Evolutionary conservation across 1,140 invertebrate genomes (phyloP).

Genomic region (Brachionus calyciflorus): DNA sequence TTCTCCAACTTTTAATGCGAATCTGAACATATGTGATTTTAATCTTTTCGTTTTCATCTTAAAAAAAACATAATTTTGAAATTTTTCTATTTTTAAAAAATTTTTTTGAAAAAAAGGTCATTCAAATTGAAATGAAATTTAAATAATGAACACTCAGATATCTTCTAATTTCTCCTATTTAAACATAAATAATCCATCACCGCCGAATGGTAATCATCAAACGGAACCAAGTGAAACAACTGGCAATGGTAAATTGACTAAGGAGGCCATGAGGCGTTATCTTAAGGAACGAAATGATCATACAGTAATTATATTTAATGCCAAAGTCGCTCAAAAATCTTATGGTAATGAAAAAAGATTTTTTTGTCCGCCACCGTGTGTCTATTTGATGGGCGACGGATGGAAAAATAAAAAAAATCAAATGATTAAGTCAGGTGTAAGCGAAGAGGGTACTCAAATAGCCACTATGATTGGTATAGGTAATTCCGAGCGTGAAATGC

Average conservation of each 20-base stretch:
- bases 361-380: conserved; percentile 98
- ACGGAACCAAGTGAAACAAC: not conserved
- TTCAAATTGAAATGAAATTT: conserved; percentile 45
- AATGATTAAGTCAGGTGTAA: conserved; percentile 53
- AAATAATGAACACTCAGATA: conserved; percentile 42
- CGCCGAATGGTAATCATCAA: not conserved
- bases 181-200: not conserved
- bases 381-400: conserved; percentile 93
- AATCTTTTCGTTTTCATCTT: not conserved
- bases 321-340: conserved; percentile 96
- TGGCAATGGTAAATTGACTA: conserved; percentile 66
- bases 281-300: conserved; percentile 88
- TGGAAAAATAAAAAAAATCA: conserved; percentile 75
- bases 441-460: conserved; percentile 67
- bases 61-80: conserved; percentile 15
- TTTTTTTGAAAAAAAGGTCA: conserved; percentile 16
- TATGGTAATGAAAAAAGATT: conserved; percentile 99
- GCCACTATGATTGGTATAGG: conserved; percentile 94
- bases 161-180: conserved; percentile 41
- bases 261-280: conserved; percentile 93
- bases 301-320: conserved; percentile 93
- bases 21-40: conserved; percentile 22
- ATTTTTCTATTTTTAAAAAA: not conserved
- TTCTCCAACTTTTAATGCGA: conserved; percentile 4
- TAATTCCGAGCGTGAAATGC: conserved; percentile 46